Evolutionary conservation across 2,797 vertebrate species (phyloP), one percentile per base, ranked within the genome.

Genomic region (Lutjanus campechanus): DNA sequence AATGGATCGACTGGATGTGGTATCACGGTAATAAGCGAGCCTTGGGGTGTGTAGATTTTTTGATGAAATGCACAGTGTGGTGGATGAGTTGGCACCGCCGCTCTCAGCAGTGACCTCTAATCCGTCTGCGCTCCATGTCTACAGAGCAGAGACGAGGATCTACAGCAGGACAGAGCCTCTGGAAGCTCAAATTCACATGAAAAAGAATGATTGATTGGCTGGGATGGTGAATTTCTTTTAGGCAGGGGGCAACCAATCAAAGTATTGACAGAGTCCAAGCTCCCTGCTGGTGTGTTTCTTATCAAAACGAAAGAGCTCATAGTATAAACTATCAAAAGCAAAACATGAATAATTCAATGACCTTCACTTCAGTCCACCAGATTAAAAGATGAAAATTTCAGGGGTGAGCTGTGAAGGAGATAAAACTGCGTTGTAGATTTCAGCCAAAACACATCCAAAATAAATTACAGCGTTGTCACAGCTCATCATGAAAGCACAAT

Each of bases 301-400:
- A 81, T 83, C 75, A 66, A 73, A 87, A 72, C 41, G 55, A 73
- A 84, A 56, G 64, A 19, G 17, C 69, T 5, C 56, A 47, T 20
- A 55, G 67, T 2, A 46, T 29, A 51, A 78, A 84, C 58, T 56
- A 83, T 76, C 58, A 56, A 78, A 83, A 72, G 54, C 25, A 68
- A 47, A 72, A 22, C 59, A 88, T 92, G 69, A 60, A 86, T 82
- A 85, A 89, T 91, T 89, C 83, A 83, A 70, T 60, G 71, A 70
- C 77, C 77, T 85, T 75, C 81, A 83, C 17, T 12, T 11, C 58
- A 77, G 44, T 68, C 61, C 59, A 68, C 16, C n/a, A 51, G 54
- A 84, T 84, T 74, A 59, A 79, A 84, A 70, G 36, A 77, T 55
- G 19, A 83, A 73, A 80, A 77, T 19, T 51, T 7, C 68, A 85